Conservation (phyloP, 2,797 vertebrate species). For the Amphiprion clarkii region DNA sequence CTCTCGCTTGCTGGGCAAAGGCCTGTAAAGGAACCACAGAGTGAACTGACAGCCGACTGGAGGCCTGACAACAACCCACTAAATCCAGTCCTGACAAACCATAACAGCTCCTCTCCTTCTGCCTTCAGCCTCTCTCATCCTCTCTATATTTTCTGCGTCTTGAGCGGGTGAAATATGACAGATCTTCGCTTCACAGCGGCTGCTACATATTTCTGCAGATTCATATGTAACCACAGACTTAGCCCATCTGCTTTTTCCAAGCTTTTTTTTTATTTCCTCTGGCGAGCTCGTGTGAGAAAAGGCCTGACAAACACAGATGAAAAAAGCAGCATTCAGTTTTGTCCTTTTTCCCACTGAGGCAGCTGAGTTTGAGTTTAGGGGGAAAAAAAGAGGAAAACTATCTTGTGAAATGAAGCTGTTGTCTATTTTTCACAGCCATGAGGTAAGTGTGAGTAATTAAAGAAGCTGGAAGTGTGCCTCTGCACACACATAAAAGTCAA, state of each 20-base stretch:
- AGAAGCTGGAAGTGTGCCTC: slow-evolving; percentile 39
- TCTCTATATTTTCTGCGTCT: slow-evolving; percentile 47
- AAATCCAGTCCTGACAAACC: slow-evolving; percentile 70
- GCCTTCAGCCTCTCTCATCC: slow-evolving; percentile 57
- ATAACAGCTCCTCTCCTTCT: slow-evolving; percentile 62
- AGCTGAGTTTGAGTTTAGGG: slow-evolving; percentile 66
- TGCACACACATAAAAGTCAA: slow-evolving; percentile 27
- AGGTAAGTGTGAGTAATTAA: slow-evolving; percentile 70
- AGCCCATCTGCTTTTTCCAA: slow-evolving; percentile 74
- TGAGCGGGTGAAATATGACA: slow-evolving; percentile 73
- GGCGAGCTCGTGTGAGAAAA: slow-evolving; percentile 65
- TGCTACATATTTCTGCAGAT: slow-evolving; percentile 73
- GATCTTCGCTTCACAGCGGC: slow-evolving; percentile 67
- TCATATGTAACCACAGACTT: slow-evolving; percentile 77
- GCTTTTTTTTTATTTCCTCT: slow-evolving; percentile 41
- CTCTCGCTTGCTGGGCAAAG: slow-evolving; percentile 54
- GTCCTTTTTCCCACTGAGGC: slow-evolving; percentile 55
- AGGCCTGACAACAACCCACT: slow-evolving; percentile 73
- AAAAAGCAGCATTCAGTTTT: slow-evolving; percentile 59
- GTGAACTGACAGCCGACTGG: slow-evolving; percentile 70
- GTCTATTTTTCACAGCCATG: slow-evolving; percentile 51
- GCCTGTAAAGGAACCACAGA: slow-evolving; percentile 62
- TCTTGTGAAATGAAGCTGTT: slow-evolving; percentile 57
- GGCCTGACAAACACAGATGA: slow-evolving; percentile 63
- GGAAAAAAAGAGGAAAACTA: slow-evolving; percentile 39